These are phyloP conservation scores for Cenopis cana DNA, from an alignment of 2,888 invertebrate species.

Conservation along the genomic window DNA sequence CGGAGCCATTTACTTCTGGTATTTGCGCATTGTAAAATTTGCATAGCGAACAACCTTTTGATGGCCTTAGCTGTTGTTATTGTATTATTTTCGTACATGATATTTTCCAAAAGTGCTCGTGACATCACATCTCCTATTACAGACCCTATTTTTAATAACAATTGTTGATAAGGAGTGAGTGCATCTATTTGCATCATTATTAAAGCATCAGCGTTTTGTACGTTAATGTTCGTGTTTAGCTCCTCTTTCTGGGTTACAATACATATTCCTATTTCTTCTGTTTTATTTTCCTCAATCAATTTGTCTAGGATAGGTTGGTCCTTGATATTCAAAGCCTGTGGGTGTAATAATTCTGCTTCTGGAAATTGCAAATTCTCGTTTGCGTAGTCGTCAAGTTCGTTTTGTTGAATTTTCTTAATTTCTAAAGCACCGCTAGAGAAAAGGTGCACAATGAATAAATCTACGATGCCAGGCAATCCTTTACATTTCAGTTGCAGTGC, in stretches of 20 bases:
- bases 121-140: constrained; percentile 84
- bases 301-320: constrained; percentile 66
- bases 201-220: constrained; percentile 76
- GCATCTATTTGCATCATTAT: constrained; percentile 84
- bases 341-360: constrained; percentile 60
- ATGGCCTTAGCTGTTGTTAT: constrained; percentile 80
- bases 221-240: constrained; percentile 69
- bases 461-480: constrained; percentile 82
- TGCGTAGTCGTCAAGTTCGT: constrained; percentile 59
- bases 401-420: constrained; percentile 61
- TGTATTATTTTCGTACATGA: constrained; percentile 82
- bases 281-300: constrained; percentile 59
- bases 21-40: constrained; percentile 83
- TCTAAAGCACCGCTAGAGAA: constrained; percentile 78
- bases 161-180: constrained; percentile 85
- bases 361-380: constrained; percentile 73
- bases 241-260: constrained; percentile 67
- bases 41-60: constrained; percentile 82
- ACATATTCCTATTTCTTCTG: constrained; percentile 66
- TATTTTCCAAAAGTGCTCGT: constrained; percentile 79
- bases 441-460: constrained; percentile 79
- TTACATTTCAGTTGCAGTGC: constrained; percentile 75
- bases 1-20: constrained; percentile 54
- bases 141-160: constrained; percentile 85
- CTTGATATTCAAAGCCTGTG: constrained; percentile 65